phyloP scores from a whole-genome alignment of 2,888 invertebrate genomes.

The Microplitis manilae region DNA sequence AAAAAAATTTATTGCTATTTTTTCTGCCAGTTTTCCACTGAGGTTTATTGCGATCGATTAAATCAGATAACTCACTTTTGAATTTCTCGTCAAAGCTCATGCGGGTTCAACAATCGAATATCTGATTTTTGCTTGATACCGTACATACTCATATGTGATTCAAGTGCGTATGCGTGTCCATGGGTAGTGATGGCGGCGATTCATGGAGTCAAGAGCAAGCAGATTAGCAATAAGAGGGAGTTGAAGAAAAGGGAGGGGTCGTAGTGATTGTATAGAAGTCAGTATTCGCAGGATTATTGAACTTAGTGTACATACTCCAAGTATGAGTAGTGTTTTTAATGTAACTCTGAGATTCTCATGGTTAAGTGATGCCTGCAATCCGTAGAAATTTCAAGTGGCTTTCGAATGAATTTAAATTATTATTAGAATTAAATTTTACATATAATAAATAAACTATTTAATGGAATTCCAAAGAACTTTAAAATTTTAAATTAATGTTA shows the following conservation, averaged over 20 bases:
- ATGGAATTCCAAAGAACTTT: no score
- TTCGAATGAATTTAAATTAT: neutral
- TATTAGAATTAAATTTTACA: neutral
- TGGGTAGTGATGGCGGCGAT: neutral
- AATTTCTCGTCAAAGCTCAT: no score
- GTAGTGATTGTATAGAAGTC: neutral
- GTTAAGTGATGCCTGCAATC: neutral
- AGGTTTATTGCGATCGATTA: no score
- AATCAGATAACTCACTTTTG: no score
- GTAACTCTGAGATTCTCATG: neutral
- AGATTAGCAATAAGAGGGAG: neutral
- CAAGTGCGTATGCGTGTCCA: neutral
- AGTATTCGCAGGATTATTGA: neutral
- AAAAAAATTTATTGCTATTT: no score
- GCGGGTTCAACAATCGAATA: neutral
- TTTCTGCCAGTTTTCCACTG: no score
- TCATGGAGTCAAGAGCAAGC: constrained; percentile 1
- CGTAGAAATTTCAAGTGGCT: neutral
- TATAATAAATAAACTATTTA: no score
- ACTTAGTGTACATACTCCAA: neutral
- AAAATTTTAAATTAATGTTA: no score
- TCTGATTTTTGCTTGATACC: neutral
- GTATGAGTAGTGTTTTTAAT: neutral
- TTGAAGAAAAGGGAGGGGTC: neutral
- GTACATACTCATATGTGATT: neutral